A percentile compares a stretch with the other conserved stretches of the same genome.
These are phyloP conservation scores for Alligator mississippiensis DNA, from an alignment of 2,113 vertebrate genomes.

Conservation along the genomic window DNA sequence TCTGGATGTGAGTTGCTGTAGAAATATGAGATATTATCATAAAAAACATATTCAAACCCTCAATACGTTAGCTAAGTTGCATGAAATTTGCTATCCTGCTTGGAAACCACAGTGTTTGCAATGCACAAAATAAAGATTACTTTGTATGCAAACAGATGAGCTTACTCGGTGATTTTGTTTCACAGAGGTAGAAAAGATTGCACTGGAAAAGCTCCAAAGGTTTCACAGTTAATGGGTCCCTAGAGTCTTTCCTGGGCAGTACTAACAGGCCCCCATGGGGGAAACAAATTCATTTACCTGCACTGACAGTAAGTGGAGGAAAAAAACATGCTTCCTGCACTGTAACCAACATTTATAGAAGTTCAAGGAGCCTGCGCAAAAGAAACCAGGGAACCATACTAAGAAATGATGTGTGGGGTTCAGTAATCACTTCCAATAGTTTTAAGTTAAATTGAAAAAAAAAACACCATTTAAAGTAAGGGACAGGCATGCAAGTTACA, in stretches of 20 bases:
- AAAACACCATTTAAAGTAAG: too few relatives aligned
- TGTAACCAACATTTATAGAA: background rate
- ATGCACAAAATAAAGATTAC: accelerated
- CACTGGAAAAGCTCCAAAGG: accelerated
- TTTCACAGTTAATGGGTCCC: background rate
- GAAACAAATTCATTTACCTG: background rate
- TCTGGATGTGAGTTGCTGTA: too few relatives aligned
- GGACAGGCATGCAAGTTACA: too few relatives aligned
- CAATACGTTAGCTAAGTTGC: background rate
- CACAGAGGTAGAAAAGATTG: background rate
- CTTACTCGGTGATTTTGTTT: too few relatives aligned
- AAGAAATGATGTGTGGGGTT: too few relatives aligned
- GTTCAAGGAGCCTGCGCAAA: background rate
- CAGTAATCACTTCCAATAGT: too few relatives aligned
- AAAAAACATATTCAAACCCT: background rate
- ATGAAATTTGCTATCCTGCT: accelerated
- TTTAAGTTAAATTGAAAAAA: too few relatives aligned
- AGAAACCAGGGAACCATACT: background rate
- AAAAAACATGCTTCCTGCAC: background rate
- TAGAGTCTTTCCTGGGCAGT: background rate
- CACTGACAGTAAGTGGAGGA: accelerated
- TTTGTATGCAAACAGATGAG: too few relatives aligned
- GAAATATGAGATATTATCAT: background rate
- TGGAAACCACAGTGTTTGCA: background rate
- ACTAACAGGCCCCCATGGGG: background rate